Base-by-base conservation (phyloP, 2,888 invertebrate species). In the Andrena fulva region DNA sequence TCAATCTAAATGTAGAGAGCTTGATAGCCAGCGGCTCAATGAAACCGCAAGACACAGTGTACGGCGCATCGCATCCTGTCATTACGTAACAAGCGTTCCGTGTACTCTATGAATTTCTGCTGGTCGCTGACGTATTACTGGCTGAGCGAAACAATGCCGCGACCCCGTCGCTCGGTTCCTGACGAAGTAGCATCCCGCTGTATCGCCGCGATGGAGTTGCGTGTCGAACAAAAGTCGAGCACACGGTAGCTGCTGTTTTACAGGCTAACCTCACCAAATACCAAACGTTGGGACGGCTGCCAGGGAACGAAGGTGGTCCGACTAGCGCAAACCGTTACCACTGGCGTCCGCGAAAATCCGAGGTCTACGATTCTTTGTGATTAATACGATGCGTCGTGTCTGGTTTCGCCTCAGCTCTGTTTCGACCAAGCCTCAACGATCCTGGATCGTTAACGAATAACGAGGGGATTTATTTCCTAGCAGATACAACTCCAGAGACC, bases 221-320 rank as follows among this genome's bases (percentile, higher is more conserved):
- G 33, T 75, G 77, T 80, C 50, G 80, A 77, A 80, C 72, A 80
- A 74, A 84, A 77, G 74, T 83, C 70, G 84, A 69, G 71, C 80
- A 75, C 64, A 74, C 67, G 73, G 71, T 56, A n/a, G 68, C 68
- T 31, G 62, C 72, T 72, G 80, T 80, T 84, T 74, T 72, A 75
- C 77, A 77, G 77, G 62, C 74, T 66, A 52, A 60, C 54, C 77
- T 67, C 35, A 84, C 67, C 67, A 78, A 85, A 85, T 85, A 78
- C 85, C 84, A 76, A 71, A 73, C 54, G 4, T 27, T 64, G 81
- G 85, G 85, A 31, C 20, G 1, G 10, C 7, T 85, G 85, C 85
- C 85, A 85, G 76, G 64, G 56, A 62, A 35, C 78, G 84, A 76
- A 85, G 80, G 70, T 78, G 85, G 80, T 80, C 81, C 16, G 76